Conservation (phyloP, 2,888 invertebrate species). For the Trachelus iudaicus region DNA sequence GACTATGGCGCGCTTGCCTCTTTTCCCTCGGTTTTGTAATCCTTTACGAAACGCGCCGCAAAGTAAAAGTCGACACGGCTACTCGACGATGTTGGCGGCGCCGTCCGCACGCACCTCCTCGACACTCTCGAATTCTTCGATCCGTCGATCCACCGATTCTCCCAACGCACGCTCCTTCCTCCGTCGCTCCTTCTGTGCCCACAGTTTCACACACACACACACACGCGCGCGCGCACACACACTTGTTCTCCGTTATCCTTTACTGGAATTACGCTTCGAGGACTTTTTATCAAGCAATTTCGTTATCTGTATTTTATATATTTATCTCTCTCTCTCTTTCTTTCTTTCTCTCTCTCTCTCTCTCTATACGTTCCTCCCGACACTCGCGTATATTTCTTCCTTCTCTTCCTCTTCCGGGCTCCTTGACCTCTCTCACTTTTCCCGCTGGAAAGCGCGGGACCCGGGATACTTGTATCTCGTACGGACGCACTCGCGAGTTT, state of each 20-base stretch:
- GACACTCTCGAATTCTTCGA: background rate
- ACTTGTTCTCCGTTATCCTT: background rate
- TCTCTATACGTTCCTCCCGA: conserved; percentile 17
- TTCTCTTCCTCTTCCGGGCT: background rate
- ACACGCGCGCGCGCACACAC: background rate
- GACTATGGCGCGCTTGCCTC: conserved; percentile 28
- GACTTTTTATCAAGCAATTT: background rate
- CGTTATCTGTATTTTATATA: background rate
- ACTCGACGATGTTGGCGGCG: conserved; percentile 8
- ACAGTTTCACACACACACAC: background rate
- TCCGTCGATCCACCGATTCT: background rate
- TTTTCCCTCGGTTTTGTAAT: conserved; percentile 56
- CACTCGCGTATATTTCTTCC: background rate
- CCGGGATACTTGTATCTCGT: conserved; percentile 2
- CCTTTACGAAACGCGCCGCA: conserved; percentile 52
- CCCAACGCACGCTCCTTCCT: background rate
- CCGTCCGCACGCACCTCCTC: conserved; percentile 4
- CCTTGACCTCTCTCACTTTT: conserved; percentile 1
- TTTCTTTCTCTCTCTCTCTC: conserved; percentile 29
- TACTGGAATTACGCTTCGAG: background rate
- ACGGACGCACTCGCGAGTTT: conserved; percentile 5
- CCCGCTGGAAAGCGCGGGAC: conserved; percentile 5
- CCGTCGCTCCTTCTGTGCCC: background rate
- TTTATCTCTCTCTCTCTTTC: conserved; percentile 27
- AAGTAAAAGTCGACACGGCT: conserved; percentile 21